Evolutionary conservation across 2,888 invertebrate genomes (phyloP), one percentile per base, ranked within the genome.

Genomic region (Cephus nigrinus): DNA sequence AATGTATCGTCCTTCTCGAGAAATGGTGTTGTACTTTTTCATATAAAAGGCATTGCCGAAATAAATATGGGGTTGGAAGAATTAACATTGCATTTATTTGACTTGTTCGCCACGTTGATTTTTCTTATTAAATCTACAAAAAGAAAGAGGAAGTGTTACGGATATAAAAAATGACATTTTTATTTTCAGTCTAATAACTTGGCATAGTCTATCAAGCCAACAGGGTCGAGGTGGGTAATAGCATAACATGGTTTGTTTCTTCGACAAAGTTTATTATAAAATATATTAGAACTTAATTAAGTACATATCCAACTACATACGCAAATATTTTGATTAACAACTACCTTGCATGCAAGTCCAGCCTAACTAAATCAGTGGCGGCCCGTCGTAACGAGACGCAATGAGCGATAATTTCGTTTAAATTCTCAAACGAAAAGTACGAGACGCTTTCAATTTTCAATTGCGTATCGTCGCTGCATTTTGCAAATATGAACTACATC

Each of bases 21-120:
- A 90, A 88, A 88, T 87, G 88, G 88, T 90, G 88, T 88, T 88
- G 90, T 90, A 90, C 90, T 89, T 90, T 90, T 90, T 90, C 89
- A 90, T 89, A 90, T 89, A 88, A 90, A 89, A 88, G 88, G 87
- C 88, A 88, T 90, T 89, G 88, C 88, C 88, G 88, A 88, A 90
- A 90, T 90, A 89, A 89, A 90, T 89, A 87, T 89, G 89, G 90
- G 88, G 88, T 88, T 90, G 88, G 88, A 90, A 88, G 86, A 88
- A 75, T 76, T 73, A 78, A 75, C 23, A 15, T 75, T 55, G n/a
- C 71, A 15, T 31, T 31, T 31, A 30, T 15, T 71, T 15, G 11
- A 31, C 15, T 30, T 11, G 31, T 3, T 71, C 71, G 71, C 12
- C 30, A 30, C 31, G 5, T 69, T 5, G 0, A 11, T 32, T 15